These are phyloP conservation scores for Sminthurides aquaticus DNA, from an alignment of 2,888 invertebrate species.

Conservation along the genomic window DNA sequence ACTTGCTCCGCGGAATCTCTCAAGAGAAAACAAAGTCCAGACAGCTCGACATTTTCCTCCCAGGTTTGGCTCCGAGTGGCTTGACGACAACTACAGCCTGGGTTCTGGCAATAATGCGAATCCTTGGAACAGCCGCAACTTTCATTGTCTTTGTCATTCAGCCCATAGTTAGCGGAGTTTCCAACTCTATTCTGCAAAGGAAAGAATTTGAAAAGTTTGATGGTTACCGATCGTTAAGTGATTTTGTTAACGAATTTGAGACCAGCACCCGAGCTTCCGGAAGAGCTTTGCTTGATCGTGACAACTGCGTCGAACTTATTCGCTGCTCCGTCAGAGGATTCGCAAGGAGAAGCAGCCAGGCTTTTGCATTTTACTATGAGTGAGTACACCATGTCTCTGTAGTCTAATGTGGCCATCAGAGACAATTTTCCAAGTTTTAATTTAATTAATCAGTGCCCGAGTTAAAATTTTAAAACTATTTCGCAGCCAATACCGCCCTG, in stretches of 20 bases:
- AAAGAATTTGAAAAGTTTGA: no score
- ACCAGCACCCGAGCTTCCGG: no score
- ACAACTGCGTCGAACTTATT: conserved; percentile 14
- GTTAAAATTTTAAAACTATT: no score
- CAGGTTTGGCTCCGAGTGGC: background rate
- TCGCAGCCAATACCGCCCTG: no score
- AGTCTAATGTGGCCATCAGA: background rate
- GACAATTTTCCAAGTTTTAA: no score
- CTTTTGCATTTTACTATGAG: background rate
- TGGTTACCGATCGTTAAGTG: no score
- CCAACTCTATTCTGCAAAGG: background rate
- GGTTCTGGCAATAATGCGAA: background rate
- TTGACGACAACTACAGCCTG: background rate
- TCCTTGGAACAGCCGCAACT: conserved; percentile 8
- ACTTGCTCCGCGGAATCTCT: no score
- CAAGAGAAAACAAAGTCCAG: no score
- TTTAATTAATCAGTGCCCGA: no score
- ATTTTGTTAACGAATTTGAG: no score
- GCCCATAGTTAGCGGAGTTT: conserved; percentile 4
- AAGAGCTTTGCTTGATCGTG: background rate
- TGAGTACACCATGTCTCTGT: background rate
- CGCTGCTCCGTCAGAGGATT: background rate
- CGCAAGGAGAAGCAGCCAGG: background rate
- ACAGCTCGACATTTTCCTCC: no score
- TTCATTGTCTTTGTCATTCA: conserved; percentile 11